Conservation (phyloP, 1,140 invertebrate species). For the Geopemphigus sp. region DNA sequence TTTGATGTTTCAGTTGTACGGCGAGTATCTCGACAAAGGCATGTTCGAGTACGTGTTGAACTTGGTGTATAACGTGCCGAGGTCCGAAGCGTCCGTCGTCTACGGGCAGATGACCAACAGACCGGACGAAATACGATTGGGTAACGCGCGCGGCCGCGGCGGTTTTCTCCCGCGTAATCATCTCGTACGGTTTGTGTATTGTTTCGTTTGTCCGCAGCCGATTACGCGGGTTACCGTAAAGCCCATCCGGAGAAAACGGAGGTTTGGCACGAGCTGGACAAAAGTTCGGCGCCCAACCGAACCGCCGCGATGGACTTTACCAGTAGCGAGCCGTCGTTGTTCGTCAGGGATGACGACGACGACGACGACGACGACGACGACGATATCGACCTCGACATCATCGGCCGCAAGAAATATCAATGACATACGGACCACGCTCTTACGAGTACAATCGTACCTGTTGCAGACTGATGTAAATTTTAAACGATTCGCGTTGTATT, state of each 20-base stretch:
- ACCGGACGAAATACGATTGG: constrained; percentile 28
- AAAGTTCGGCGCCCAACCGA: neutral
- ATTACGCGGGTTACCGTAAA: neutral
- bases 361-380: too few relatives aligned
- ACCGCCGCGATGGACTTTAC: constrained; percentile 18
- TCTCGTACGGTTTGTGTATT: neutral
- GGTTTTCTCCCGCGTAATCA: too few relatives aligned
- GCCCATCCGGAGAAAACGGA: constrained; percentile 32
- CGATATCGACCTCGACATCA: too few relatives aligned
- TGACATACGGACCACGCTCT: constrained; percentile 21
- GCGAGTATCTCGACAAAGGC: constrained; percentile 7
- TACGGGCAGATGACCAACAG: neutral
- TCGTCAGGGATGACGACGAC: too few relatives aligned
- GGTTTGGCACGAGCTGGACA: neutral
- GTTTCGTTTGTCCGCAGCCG: neutral
- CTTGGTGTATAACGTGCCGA: constrained; percentile 9
- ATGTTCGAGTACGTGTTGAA: constrained; percentile 39
- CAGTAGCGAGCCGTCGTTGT: neutral
- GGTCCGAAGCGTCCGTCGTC: constrained; percentile 18
- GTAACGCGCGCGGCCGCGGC: neutral
- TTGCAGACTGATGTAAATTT: constrained; percentile 29
- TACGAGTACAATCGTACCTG: constrained; percentile 32
- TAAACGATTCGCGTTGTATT: too few relatives aligned
- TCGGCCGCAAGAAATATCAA: constrained; percentile 45
- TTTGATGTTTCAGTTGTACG: constrained; percentile 38